A percentile compares a stretch with the other conserved stretches of the same genome.
Conservation (phyloP, 2,797 vertebrate genomes). For the Thalassophryne amazonica region DNA sequence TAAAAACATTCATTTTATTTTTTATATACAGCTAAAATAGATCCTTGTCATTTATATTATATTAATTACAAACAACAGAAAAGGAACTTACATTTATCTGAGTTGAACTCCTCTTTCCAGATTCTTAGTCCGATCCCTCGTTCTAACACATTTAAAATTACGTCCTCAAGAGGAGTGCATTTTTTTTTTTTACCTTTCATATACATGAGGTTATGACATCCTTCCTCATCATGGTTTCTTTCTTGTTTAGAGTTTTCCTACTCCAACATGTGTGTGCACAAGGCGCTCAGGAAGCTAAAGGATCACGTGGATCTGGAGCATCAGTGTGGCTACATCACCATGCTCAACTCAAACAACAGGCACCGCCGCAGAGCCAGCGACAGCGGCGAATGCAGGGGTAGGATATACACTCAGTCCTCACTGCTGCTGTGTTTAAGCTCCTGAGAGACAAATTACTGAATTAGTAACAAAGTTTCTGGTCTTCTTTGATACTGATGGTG, state of each 20-base stretch:
- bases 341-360: conserved; percentile 89
- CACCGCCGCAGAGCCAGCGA: conserved; percentile 86
- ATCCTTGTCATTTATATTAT: no score
- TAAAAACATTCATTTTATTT: no score
- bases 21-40: no score
- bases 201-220: neutral
- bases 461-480: conserved; percentile 30
- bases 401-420: neutral
- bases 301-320: conserved; percentile 90
- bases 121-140: no score
- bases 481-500: conserved; percentile 27
- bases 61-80: no score
- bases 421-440: neutral
- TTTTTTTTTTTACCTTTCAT: no score
- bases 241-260: conserved; percentile 87
- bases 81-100: no score
- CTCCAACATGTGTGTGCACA: conserved; percentile 92
- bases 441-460: conserved; percentile 6
- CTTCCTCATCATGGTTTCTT: neutral
- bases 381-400: conserved; percentile 87
- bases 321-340: conserved; percentile 95
- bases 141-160: no score
- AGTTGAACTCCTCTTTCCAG: no score
- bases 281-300: conserved; percentile 83
- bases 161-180: no score